phyloP scores from a whole-genome alignment of 1,140 invertebrate species.

The Tetraneura akinire region DNA sequence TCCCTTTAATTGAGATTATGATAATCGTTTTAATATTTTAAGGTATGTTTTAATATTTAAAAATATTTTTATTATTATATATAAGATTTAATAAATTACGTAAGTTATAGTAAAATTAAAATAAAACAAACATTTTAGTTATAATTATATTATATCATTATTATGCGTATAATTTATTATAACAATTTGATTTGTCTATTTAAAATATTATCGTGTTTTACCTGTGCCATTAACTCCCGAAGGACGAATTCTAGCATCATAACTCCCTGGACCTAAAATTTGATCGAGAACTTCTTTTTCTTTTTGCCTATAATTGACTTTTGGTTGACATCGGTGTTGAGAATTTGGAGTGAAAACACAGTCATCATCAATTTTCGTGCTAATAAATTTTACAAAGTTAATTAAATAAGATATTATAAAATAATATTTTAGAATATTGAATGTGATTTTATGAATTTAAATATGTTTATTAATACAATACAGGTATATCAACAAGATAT shows the following conservation, averaged over 20 bases:
- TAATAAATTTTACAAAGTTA: neutral
- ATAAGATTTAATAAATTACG: neutral
- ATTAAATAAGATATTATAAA: no score
- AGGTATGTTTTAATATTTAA: neutral
- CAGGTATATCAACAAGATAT: no score
- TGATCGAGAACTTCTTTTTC: constrained; percentile 90
- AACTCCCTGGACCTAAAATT: constrained; percentile 84
- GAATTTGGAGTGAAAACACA: constrained; percentile 8
- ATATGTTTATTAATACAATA: no score
- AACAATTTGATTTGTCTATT: neutral
- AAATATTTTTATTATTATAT: neutral
- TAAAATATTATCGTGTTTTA: constrained; percentile 61
- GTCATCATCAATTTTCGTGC: constrained; percentile 8
- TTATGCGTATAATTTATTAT: neutral
- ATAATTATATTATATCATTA: neutral
- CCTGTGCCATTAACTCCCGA: constrained; percentile 90
- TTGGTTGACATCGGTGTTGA: constrained; percentile 17
- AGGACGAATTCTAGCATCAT: constrained; percentile 89
- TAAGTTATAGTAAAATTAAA: neutral
- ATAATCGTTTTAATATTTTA: neutral
- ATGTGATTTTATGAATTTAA: no score
- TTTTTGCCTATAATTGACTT: constrained; percentile 71
- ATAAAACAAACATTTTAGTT: neutral
- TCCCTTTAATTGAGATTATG: neutral
- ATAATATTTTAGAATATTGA: no score